Percentiles rank a stretch among this genome's conserved stretches.
phyloP scores from a whole-genome alignment of 2,113 vertebrate species.

The Pteropus alecto region DNA sequence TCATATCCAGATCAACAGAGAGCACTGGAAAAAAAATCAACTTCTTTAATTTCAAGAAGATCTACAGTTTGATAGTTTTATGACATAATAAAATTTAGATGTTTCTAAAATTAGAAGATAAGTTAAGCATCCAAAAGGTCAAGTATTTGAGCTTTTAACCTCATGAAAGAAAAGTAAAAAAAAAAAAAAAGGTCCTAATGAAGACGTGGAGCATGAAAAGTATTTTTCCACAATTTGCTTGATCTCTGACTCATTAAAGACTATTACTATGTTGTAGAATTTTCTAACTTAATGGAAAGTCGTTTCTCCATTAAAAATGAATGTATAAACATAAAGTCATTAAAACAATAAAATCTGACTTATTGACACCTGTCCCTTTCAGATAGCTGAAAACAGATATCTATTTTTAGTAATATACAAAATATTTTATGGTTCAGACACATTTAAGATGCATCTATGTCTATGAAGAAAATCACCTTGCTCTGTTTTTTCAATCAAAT shows the following conservation, averaged over 20 bases:
- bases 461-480: background rate
- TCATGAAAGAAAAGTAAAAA: background rate
- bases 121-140: background rate
- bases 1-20: background rate
- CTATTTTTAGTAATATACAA: background rate
- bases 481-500: background rate
- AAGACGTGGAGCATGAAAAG: background rate
- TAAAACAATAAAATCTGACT: background rate
- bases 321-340: background rate
- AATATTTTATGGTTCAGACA: background rate
- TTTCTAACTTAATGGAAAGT: background rate
- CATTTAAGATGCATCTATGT: background rate
- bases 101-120: constrained; percentile 20
- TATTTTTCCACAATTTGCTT: background rate
- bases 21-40: background rate
- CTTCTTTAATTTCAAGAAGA: background rate
- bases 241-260: background rate
- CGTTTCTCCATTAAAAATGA: background rate
- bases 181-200: background rate
- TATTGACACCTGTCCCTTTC: background rate
- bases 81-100: background rate
- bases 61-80: background rate
- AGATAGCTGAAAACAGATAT: background rate
- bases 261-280: background rate
- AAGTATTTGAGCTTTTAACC: constrained; percentile 19